Percentiles rank a stretch among this genome's conserved stretches.
Evolutionary conservation across 1,140 invertebrate species (phyloP).

Genomic region (Harpegnathos saltator): DNA sequence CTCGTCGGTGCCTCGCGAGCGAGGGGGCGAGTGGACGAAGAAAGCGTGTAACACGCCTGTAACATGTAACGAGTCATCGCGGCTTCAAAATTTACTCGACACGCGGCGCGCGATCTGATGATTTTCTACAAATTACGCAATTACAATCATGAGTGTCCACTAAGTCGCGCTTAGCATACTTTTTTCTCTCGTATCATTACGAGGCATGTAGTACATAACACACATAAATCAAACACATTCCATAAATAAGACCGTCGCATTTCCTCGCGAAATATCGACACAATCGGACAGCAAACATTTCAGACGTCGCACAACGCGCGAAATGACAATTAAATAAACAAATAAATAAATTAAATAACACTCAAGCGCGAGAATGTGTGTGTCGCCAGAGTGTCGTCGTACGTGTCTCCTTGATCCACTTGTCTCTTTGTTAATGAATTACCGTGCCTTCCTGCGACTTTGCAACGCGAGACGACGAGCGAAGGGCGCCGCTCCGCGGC

Average conservation of each 20-base stretch:
- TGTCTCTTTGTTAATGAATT: not conserved
- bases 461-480: not conserved
- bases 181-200: not conserved
- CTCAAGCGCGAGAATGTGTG: constrained; percentile 1
- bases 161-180: no score
- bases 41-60: not conserved
- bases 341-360: not conserved
- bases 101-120: not conserved
- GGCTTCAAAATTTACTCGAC: not conserved
- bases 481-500: not conserved
- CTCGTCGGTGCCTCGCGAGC: not conserved
- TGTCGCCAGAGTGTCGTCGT: no score
- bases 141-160: no score
- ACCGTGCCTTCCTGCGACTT: not conserved
- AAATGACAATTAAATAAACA: constrained; percentile 5
- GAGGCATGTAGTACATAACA: no score
- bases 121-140: no score
- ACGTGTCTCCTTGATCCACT: not conserved
- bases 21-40: not conserved
- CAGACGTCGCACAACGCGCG: not conserved
- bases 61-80: not conserved
- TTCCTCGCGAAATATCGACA: no score
- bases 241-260: no score
- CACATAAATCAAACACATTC: no score
- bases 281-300: no score